phyloP scores from a whole-genome alignment of 2,113 vertebrate genomes.

The Barbus barbus region DNA sequence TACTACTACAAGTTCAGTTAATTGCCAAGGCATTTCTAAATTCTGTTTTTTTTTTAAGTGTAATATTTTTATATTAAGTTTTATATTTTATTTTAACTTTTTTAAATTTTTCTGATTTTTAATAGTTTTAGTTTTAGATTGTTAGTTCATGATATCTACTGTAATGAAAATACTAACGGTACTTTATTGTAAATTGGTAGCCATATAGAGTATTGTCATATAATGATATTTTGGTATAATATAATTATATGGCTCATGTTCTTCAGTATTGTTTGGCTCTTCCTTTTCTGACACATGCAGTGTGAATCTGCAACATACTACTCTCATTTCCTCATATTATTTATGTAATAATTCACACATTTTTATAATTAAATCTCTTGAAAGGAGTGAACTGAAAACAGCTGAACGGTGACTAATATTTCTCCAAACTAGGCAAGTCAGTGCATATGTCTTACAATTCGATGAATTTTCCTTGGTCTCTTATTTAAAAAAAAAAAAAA shows the following conservation, averaged over 20 bases:
- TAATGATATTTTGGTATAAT: background rate
- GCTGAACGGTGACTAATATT: background rate
- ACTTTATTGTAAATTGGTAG: background rate
- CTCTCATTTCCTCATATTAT: background rate
- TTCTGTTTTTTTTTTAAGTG: too few relatives aligned
- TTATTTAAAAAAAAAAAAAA: background rate
- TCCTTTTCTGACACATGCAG: conserved; percentile 1
- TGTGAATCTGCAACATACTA: background rate
- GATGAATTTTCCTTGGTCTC: background rate
- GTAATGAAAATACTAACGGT: background rate
- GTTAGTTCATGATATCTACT: background rate
- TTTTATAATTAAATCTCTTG: background rate
- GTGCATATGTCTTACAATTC: background rate
- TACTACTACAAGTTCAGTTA: too few relatives aligned
- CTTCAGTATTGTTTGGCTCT: background rate
- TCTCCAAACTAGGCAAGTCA: background rate
- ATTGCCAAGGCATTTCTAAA: too few relatives aligned
- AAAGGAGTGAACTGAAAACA: background rate
- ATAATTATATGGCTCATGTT: too few relatives aligned
- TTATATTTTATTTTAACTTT: too few relatives aligned
- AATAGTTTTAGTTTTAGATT: background rate
- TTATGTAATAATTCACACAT: background rate
- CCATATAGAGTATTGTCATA: background rate
- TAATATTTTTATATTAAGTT: too few relatives aligned
- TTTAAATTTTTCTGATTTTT: background rate